Percentiles rank a stretch among this genome's conserved stretches.
These are phyloP conservation scores for Eidolon helvum DNA, from an alignment of 2,113 vertebrate species.

Conservation along the genomic window DNA sequence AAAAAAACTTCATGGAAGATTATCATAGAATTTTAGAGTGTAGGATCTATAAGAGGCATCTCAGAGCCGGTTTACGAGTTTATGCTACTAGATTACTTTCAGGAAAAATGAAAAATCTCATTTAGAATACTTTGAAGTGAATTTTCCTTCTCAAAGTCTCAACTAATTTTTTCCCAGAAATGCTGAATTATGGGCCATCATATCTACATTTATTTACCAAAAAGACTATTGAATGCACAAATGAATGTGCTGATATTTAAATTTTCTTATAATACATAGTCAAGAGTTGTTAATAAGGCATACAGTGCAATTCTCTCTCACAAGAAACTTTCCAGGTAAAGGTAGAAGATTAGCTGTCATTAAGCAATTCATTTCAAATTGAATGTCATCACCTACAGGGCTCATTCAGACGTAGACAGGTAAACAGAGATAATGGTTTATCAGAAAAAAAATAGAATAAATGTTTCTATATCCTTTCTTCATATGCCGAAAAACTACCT, in stretches of 20 bases:
- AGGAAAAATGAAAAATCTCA: neutral
- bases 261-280: neutral
- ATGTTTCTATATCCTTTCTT: neutral
- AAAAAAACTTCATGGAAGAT: neutral
- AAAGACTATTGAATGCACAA: neutral
- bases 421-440: neutral
- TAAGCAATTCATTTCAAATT: neutral
- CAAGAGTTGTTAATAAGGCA: neutral
- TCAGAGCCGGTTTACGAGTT: neutral
- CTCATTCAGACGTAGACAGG: neutral
- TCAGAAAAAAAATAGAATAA: neutral
- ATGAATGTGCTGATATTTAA: neutral
- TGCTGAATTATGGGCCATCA: neutral
- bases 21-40: neutral
- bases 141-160: neutral
- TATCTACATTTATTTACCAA: neutral
- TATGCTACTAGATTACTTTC: neutral
- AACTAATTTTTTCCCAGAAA: neutral
- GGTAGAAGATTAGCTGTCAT: neutral
- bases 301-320: neutral
- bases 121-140: neutral
- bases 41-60: neutral
- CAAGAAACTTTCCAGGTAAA: neutral
- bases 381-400: neutral
- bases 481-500: neutral